Percentiles rank a stretch among this genome's conserved stretches.
Evolutionary conservation across 1,140 invertebrate genomes (phyloP).

Genomic region (Ceratosolen fusciceps): DNA sequence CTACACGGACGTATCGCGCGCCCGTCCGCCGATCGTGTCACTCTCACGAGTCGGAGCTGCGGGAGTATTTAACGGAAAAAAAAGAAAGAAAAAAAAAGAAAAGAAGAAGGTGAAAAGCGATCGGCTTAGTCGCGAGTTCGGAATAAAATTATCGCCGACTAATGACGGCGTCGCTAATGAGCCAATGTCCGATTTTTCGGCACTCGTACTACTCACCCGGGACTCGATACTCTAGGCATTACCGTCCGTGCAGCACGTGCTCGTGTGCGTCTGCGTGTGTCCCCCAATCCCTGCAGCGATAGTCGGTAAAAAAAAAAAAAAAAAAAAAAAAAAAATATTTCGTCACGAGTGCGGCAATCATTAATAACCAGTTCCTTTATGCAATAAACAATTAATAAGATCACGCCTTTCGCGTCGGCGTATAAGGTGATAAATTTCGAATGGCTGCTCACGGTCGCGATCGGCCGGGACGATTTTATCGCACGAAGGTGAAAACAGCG

Average conservation of each 20-base stretch:
- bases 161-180: constrained; percentile 31
- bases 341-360: not conserved
- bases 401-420: not conserved
- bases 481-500: not conserved
- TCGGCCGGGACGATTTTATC: not conserved
- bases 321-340: too few relatives aligned
- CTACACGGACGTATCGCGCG: not conserved
- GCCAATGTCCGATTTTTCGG: constrained; percentile 33
- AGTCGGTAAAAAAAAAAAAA: too few relatives aligned
- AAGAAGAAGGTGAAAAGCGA: not conserved
- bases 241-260: not conserved
- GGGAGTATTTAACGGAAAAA: not conserved
- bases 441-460: not conserved
- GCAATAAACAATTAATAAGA: constrained; percentile 35
- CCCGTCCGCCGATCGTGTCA: not conserved
- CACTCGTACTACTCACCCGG: constrained; percentile 24
- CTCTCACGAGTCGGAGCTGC: constrained; percentile 5
- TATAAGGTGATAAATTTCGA: not conserved
- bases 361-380: constrained; percentile 39
- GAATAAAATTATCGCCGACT: constrained; percentile 34
- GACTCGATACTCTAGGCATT: not conserved
- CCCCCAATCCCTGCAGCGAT: too few relatives aligned
- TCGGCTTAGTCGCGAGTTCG: not conserved
- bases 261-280: too few relatives aligned
- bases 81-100: not conserved